These are phyloP conservation scores for Apodemia duryi DNA, from an alignment of 2,888 invertebrate species.

Conservation along the genomic window DNA sequence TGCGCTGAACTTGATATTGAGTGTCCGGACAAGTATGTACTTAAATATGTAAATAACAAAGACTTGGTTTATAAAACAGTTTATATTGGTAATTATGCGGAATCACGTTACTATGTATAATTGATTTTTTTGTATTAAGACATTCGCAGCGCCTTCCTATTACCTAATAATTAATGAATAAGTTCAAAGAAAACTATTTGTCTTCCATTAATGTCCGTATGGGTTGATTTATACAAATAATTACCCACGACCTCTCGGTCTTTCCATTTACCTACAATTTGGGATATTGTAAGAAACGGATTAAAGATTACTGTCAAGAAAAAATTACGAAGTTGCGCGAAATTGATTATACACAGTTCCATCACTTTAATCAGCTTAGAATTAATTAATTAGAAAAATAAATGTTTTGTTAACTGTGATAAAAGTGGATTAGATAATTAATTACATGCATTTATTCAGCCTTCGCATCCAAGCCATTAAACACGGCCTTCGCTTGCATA, in stretches of 20 bases:
- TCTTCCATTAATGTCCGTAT: too few species aligned
- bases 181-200: too few species aligned
- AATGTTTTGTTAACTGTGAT: not conserved
- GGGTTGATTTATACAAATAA: too few species aligned
- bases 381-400: not conserved
- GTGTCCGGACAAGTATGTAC: not conserved
- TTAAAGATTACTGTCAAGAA: not conserved
- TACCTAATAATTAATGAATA: too few species aligned
- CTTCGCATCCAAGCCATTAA: conserved; percentile 5
- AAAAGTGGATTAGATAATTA: conserved; percentile 1
- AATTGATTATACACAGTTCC: conserved; percentile 6
- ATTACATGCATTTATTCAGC: conserved; percentile 5
- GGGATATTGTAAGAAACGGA: too few species aligned
- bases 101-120: not conserved
- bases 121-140: not conserved
- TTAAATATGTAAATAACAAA: conserved; percentile 8
- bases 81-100: not conserved
- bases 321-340: not conserved
- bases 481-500: conserved; percentile 5
- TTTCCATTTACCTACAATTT: too few species aligned
- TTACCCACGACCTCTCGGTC: too few species aligned
- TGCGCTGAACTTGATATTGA: conserved; percentile 10
- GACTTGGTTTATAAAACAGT: conserved; percentile 1
- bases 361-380: conserved; percentile 3
- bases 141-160: too few species aligned